Evolutionary conservation across 2,797 vertebrate genomes (phyloP).

Genomic region (Xyrichtys novacula): DNA sequence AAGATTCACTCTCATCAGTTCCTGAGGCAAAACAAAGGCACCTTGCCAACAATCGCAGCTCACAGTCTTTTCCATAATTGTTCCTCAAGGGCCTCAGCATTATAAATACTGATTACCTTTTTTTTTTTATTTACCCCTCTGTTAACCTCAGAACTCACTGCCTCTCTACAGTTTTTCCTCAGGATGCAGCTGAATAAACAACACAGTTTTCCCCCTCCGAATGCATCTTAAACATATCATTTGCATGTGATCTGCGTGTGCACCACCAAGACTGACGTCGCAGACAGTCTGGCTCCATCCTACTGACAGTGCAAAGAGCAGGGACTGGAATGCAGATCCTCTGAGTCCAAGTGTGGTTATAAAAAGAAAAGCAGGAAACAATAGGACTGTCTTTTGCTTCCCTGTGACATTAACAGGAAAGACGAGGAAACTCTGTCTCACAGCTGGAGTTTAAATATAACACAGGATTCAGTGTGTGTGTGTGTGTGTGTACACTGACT

Average conservation of each 20-base stretch:
- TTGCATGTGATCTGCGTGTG: slow-evolving; percentile 49
- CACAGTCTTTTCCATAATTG: slow-evolving; percentile 3
- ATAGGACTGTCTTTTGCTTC: slow-evolving; percentile 44
- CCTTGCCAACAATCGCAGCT: slow-evolving; percentile 11
- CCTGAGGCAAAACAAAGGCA: slow-evolving; percentile 13
- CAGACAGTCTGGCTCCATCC: slow-evolving; percentile 79
- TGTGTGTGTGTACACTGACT: background rate
- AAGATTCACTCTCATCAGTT: slow-evolving; percentile 6
- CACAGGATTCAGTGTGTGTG: background rate
- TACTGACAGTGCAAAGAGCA: slow-evolving; percentile 61
- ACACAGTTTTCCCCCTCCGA: slow-evolving; percentile 15
- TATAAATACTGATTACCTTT: slow-evolving; percentile 13
- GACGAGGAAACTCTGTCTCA: slow-evolving; percentile 19
- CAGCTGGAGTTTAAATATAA: slow-evolving; percentile 44
- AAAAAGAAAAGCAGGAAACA: slow-evolving; percentile 75
- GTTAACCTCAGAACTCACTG: slow-evolving; percentile 14
- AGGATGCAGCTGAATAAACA: slow-evolving; percentile 23
- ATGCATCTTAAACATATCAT: slow-evolving; percentile 42
- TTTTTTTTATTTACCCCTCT: background rate
- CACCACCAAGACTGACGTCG: slow-evolving; percentile 17
- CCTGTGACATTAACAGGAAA: slow-evolving; percentile 61
- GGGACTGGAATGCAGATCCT: slow-evolving; percentile 55
- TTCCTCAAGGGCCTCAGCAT: slow-evolving; percentile 17
- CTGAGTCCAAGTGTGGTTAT: slow-evolving; percentile 59
- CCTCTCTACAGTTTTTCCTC: slow-evolving; percentile 1